These are phyloP conservation scores for Stichodactyla helianthus DNA, from an alignment of 64 coral and sea anemone species.

Conservation along the genomic window DNA sequence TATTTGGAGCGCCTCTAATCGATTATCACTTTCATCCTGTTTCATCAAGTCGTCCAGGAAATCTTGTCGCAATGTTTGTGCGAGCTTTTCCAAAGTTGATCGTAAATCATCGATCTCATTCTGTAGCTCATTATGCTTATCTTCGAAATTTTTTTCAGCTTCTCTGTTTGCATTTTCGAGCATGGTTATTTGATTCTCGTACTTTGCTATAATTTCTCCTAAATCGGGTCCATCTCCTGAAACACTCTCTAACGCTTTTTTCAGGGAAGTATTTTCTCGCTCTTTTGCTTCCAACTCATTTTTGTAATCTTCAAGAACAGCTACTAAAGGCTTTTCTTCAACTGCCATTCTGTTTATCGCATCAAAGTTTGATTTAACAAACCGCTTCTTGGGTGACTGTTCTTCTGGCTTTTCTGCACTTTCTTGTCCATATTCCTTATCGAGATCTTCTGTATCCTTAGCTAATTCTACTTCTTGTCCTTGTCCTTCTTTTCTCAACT, in stretches of 20 bases:
- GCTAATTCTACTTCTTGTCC: neutral
- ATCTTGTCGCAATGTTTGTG: slow-evolving; percentile 32
- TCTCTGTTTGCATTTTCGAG: slow-evolving; percentile 20
- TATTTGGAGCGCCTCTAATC: slow-evolving; percentile 22
- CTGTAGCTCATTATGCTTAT: slow-evolving; percentile 13
- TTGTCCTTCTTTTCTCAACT: neutral
- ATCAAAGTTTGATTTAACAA: neutral
- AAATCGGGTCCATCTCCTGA: neutral
- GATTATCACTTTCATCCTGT: neutral
- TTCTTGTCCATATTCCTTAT: neutral
- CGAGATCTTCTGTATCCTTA: neutral
- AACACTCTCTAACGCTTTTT: neutral
- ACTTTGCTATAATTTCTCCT: slow-evolving; percentile 30
- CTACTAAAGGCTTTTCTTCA: slow-evolving; percentile 6
- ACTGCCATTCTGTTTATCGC: slow-evolving; percentile 23
- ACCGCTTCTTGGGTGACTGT: neutral
- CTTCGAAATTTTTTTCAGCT: slow-evolving; percentile 10
- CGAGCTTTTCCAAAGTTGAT: slow-evolving; percentile 18
- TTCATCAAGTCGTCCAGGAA: neutral
- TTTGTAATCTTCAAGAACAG: slow-evolving; percentile 38
- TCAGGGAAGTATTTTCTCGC: slow-evolving; percentile 36
- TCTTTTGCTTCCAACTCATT: slow-evolving; percentile 25
- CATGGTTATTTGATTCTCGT: slow-evolving; percentile 28
- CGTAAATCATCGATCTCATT: slow-evolving; percentile 22
- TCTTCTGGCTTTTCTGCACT: neutral